Conservation (phyloP, 2,888 invertebrate genomes). For the Chouioia cunea region DNA sequence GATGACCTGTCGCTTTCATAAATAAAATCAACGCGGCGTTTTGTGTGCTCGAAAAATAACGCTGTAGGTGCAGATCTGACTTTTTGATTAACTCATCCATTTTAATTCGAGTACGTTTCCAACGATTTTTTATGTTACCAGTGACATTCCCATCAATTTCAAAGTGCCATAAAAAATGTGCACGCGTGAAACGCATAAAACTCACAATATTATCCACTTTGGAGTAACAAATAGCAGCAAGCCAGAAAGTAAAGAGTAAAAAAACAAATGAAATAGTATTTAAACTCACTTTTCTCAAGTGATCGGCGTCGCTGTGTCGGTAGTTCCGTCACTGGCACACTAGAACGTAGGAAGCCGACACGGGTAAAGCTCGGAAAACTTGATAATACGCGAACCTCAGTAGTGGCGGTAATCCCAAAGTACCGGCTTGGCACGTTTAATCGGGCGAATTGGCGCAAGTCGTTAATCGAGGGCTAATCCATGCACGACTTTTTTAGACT, state of each 20-base stretch:
- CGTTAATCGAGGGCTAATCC: constrained; percentile 17
- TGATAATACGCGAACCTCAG: not conserved
- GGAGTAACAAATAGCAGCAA: not conserved
- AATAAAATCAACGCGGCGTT: too few relatives aligned
- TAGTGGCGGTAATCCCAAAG: constrained; percentile 4
- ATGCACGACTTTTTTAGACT: not conserved
- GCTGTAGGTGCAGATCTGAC: too few relatives aligned
- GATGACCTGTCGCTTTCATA: too few relatives aligned
- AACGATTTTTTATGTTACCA: not conserved
- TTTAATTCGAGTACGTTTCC: too few relatives aligned
- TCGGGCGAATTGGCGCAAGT: not conserved
- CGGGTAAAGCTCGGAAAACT: not conserved
- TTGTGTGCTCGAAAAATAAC: too few relatives aligned
- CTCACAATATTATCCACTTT: constrained; percentile 22
- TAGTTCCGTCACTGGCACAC: constrained; percentile 54
- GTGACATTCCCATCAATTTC: not conserved
- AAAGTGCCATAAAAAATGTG: not conserved
- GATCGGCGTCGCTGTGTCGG: constrained; percentile 52
- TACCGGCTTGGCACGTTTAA: not conserved
- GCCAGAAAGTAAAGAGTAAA: constrained; percentile 7
- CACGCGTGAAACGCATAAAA: constrained; percentile 13
- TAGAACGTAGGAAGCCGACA: constrained; percentile 2
- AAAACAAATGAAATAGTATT: not conserved
- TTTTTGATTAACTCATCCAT: too few relatives aligned
- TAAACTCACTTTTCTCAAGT: constrained; percentile 58